Evolutionary conservation across 2,113 vertebrate species (phyloP).

Genomic region (Myotis brandtii): DNA sequence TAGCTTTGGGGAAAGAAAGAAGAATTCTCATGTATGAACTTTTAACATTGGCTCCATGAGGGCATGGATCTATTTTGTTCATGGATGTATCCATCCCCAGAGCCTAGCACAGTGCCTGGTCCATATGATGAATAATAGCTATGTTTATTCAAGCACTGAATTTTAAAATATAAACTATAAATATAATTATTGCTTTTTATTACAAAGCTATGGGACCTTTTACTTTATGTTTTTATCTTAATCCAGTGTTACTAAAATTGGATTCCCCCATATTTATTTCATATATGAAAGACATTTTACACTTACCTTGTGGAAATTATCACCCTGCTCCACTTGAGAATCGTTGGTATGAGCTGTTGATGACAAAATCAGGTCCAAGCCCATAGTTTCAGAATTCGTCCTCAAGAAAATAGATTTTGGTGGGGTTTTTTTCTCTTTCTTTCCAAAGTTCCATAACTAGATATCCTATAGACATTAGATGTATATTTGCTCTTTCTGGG

Average conservation of each 20-base stretch:
- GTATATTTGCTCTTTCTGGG: background rate
- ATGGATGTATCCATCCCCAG: background rate
- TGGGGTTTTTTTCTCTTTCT: background rate
- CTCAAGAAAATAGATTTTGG: conserved; percentile 4
- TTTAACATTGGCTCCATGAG: background rate
- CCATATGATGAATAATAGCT: background rate
- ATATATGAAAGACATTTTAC: background rate
- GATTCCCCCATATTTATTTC: background rate
- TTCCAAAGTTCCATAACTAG: background rate
- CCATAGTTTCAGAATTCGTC: background rate
- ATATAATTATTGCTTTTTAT: conserved; percentile 22
- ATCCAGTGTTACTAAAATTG: background rate
- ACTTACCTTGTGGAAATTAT: background rate
- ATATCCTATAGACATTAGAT: background rate
- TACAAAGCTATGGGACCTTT: background rate
- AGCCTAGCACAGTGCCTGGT: background rate
- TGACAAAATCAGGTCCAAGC: background rate
- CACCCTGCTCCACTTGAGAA: background rate
- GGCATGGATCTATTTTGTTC: background rate
- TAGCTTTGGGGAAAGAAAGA: background rate
- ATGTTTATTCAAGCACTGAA: background rate
- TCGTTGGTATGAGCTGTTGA: background rate
- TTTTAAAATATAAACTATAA: conserved; percentile 41
- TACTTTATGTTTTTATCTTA: background rate
- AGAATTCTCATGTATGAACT: background rate